Evolutionary conservation across 1,140 invertebrate species (phyloP).

Genomic region (Akabosia matsudoensis): DNA sequence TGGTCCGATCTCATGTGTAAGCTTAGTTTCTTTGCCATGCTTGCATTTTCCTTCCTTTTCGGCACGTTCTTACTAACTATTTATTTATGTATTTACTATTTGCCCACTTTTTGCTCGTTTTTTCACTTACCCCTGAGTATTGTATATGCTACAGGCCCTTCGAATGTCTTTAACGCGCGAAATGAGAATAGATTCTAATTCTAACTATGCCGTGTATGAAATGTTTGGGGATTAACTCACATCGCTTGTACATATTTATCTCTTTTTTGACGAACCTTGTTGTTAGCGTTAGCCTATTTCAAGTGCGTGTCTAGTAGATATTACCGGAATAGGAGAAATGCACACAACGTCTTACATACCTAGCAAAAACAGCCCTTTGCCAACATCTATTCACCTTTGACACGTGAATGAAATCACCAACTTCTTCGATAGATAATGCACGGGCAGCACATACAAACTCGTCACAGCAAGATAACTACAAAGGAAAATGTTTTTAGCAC

Average conservation of each 20-base stretch:
- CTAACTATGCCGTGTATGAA: background rate
- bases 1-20: too few species aligned
- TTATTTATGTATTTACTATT: background rate
- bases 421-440: background rate
- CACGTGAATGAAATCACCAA: background rate
- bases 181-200: background rate
- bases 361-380: background rate
- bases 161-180: too few species aligned
- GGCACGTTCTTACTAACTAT: background rate
- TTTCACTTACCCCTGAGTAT: too few species aligned
- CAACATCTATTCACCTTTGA: background rate
- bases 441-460: background rate
- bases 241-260: background rate
- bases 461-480: background rate
- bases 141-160: too few species aligned
- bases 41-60: too few species aligned
- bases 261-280: background rate
- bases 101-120: background rate
- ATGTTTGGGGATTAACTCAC: background rate
- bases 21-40: too few species aligned
- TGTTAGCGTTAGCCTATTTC: background rate
- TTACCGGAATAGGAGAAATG: background rate
- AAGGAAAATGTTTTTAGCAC: background rate
- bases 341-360: background rate
- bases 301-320: background rate